Conservation (phyloP, 2,888 invertebrate species). For the Conus canariensis region DNA sequence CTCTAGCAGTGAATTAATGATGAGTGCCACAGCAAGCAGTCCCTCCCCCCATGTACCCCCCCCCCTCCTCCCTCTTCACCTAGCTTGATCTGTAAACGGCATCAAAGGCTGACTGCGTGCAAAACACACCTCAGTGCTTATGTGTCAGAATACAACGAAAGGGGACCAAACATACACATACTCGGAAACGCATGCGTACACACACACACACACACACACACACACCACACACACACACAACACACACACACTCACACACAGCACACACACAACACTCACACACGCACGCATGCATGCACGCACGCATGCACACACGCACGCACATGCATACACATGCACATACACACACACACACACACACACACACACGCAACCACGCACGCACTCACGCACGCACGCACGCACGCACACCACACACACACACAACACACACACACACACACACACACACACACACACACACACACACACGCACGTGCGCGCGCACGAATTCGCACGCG, state of each 20-base stretch:
- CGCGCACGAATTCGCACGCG: no score
- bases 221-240: neutral
- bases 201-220: constrained; percentile 1
- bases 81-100: no score
- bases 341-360: neutral
- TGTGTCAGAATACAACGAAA: no score
- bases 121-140: no score
- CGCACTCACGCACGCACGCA: neutral
- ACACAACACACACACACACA: neutral
- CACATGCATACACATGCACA: neutral
- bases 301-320: neutral
- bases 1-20: neutral
- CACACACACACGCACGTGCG: no score
- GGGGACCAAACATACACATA: neutral
- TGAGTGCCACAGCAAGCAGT: no score
- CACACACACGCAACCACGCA: neutral
- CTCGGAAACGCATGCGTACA: neutral
- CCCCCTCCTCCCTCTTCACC: no score
- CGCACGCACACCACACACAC: neutral
- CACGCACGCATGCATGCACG: neutral
- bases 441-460: neutral
- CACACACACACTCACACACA: neutral
- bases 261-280: neutral
- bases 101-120: no score
- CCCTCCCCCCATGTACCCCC: no score